Percentiles rank a stretch among this genome's conserved stretches.
Evolutionary conservation across 2,113 vertebrate genomes (phyloP).

Genomic region (Bufo gargarizans): DNA sequence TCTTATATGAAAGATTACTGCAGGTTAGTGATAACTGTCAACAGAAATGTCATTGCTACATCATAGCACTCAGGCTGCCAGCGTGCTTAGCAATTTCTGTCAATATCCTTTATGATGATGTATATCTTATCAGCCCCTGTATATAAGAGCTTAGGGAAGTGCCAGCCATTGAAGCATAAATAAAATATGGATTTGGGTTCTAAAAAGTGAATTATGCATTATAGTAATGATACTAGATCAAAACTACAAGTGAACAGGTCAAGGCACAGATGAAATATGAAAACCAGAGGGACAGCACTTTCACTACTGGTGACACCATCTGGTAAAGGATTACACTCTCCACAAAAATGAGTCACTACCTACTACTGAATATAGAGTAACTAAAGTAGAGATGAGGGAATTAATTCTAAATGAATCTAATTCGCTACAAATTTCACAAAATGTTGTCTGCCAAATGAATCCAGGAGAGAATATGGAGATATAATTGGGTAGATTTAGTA

Average conservation of each 20-base stretch:
- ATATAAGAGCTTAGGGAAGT: not conserved
- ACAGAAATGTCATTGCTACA: constrained; percentile 4
- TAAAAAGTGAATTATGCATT: not conserved
- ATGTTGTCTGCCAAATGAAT: too few species aligned
- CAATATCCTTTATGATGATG: constrained; percentile 13
- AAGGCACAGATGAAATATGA: not conserved
- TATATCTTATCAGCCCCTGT: not conserved
- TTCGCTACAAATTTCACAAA: too few species aligned
- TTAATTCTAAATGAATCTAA: too few species aligned
- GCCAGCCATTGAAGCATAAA: constrained; percentile 5
- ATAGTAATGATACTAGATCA: not conserved
- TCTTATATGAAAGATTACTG: not conserved
- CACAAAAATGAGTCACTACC: not conserved
- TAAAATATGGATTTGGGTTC: not conserved
- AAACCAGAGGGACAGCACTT: not conserved
- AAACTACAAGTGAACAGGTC: not conserved
- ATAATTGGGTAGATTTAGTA: too few species aligned
- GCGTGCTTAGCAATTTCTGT: not conserved
- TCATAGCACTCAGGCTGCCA: not conserved
- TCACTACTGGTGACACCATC: not conserved
- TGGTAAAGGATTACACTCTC: not conserved
- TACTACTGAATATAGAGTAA: too few species aligned
- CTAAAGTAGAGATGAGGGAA: too few species aligned
- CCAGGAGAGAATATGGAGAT: too few species aligned
- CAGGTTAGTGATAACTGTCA: constrained; percentile 27